phyloP scores from a whole-genome alignment of 2,888 invertebrate genomes.

The Sceliomorpha sp. region DNA sequence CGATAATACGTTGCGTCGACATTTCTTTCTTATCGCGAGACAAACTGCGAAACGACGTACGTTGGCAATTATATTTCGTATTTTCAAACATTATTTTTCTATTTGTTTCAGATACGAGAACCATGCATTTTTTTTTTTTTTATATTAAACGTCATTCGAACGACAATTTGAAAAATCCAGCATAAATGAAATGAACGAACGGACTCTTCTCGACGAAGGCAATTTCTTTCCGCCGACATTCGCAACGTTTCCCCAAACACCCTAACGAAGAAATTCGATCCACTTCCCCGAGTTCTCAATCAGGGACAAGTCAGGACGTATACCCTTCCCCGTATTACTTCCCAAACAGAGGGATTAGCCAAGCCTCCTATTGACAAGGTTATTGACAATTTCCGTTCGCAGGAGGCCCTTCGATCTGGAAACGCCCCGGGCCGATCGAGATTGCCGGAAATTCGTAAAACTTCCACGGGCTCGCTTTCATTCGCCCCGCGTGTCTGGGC shows the following conservation, averaged over 20 bases:
- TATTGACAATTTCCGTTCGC: constrained; percentile 51
- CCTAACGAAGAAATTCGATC: constrained; percentile 6
- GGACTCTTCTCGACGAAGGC: too few species aligned
- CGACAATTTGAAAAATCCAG: too few species aligned
- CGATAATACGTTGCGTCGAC: constrained; percentile 21
- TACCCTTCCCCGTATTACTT: background rate
- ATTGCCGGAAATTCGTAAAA: constrained; percentile 29
- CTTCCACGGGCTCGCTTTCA: constrained; percentile 46
- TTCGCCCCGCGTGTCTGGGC: constrained; percentile 33
- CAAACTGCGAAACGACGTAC: too few species aligned
- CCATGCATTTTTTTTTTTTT: too few species aligned
- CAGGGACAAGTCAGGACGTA: background rate
- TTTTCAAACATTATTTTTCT: too few species aligned
- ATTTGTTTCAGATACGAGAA: too few species aligned
- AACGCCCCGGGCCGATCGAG: constrained; percentile 22
- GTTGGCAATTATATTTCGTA: too few species aligned
- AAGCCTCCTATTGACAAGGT: constrained; percentile 38
- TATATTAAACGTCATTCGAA: too few species aligned
- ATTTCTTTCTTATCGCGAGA: constrained; percentile 20
- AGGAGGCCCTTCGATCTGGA: constrained; percentile 30
- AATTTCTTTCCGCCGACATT: too few species aligned
- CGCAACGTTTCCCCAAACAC: constrained; percentile 2
- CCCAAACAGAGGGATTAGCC: constrained; percentile 15
- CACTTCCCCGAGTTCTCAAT: background rate
- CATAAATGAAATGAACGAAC: too few species aligned